Evolutionary conservation across 2,113 vertebrate genomes (phyloP).

Genomic region (Cheilinus undulatus): DNA sequence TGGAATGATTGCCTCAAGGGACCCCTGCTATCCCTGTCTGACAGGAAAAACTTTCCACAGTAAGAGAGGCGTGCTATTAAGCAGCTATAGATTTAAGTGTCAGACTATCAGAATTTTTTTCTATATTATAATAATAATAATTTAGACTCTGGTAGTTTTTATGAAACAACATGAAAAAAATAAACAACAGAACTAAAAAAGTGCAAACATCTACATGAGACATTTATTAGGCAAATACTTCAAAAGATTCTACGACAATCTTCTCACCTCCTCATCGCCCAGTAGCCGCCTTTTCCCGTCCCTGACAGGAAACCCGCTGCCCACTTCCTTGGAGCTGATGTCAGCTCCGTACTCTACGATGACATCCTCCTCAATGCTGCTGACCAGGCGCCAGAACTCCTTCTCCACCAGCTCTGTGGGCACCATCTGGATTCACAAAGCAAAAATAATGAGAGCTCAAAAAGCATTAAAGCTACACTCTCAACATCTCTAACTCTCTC

Average conservation of each 20-base stretch:
- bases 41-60: no score
- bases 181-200: no score
- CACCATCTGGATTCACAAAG: conserved; percentile 88
- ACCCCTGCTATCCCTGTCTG: no score
- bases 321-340: conserved; percentile 97
- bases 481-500: neutral
- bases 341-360: conserved; percentile 98
- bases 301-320: conserved; percentile 94
- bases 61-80: no score
- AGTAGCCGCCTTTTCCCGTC: conserved; percentile 91
- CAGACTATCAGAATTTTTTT: no score
- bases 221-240: neutral
- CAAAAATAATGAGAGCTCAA: neutral
- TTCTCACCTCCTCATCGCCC: conserved; percentile 93
- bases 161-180: no score
- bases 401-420: conserved; percentile 98
- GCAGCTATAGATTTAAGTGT: no score
- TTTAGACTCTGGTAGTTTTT: no score
- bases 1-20: no score
- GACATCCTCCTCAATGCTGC: conserved; percentile 98
- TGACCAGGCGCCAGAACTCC: conserved; percentile 97
- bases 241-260: neutral
- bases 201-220: neutral
- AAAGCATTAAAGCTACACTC: neutral
- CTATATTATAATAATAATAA: no score